Base-by-base conservation (phyloP, 2,797 vertebrate species). In the Rhinatrema bivittatum region DNA sequence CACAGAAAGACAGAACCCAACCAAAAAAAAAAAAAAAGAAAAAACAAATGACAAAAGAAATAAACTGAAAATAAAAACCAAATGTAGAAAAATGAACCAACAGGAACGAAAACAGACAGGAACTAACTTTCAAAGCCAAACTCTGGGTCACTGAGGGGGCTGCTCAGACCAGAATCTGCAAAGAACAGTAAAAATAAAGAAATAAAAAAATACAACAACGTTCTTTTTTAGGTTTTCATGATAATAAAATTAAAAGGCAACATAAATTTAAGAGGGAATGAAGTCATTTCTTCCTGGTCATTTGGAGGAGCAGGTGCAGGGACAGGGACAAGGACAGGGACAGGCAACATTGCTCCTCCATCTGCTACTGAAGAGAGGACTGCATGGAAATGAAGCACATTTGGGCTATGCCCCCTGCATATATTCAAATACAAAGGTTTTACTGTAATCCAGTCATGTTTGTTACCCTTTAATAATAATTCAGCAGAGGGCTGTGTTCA, bases 71-170 rank as follows among this genome's bases (percentile, higher is more conserved):
- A 55, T 32, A 44, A 57, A 32, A 31, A 59, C 50, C 39, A 48
- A 61, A 64, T 71, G 53, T 60, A 60, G 45, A 65, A 13, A 69
- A 68, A 62, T 65, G 75, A 71, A 69, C 69, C 62, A 74, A 74
- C 63, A 55, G 68, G 66, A 72, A 73, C 74, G 65, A 75, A 77
- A 73, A 77, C 70, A 84, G 72, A 78, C 66, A 71, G 74, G 82
- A 86, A 97, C 92, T 94, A 93, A 98, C 93, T 98, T 98, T 93
- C 91, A 78, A 84, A 90, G 84, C 87, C 88, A 91, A 91, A 90
- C 81, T 90, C 86, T 77, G 88, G 90, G 83, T 95, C 91, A 78
- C 89, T 91, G 86, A 91, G 87, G 81, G 93, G 92, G 84, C 92
- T 92, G 91, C 90, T 93, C 74, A 97, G 87, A 88, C 90, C 92